Evolutionary conservation across 1,140 invertebrate genomes (phyloP).

Genomic region (Drosophila gunungcola): DNA sequence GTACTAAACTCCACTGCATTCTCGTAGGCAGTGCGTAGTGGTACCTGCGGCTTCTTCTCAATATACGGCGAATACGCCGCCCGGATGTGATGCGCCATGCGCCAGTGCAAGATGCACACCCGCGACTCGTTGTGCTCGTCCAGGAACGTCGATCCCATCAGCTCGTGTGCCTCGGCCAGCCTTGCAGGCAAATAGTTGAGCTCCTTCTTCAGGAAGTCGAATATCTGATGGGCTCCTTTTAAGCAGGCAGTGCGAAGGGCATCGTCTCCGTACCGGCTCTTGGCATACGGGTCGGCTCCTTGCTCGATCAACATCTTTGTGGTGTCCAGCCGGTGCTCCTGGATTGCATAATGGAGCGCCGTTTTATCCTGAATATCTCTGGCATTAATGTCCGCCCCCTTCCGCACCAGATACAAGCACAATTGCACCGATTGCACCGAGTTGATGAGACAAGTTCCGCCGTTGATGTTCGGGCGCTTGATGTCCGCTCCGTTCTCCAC

Average conservation of each 20-base stretch:
- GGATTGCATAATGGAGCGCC: conserved; percentile 96
- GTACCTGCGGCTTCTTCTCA: conserved; percentile 86
- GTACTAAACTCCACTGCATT: conserved; percentile 90
- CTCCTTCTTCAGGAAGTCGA: conserved; percentile 89
- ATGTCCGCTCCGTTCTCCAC: conserved; percentile 95
- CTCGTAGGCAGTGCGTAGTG: conserved; percentile 87
- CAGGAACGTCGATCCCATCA: conserved; percentile 90
- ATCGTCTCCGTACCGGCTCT: conserved; percentile 94
- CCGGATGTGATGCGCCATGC: conserved; percentile 87
- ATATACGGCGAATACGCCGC: conserved; percentile 74
- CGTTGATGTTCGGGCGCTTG: conserved; percentile 94
- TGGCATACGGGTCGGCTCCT: conserved; percentile 91
- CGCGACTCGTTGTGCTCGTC: conserved; percentile 92
- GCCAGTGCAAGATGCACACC: conserved; percentile 89
- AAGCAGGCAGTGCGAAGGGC: conserved; percentile 95
- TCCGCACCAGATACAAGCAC: conserved; percentile 91
- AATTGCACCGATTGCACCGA: conserved; percentile 94
- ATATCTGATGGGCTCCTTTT: conserved; percentile 93
- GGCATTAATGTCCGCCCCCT: conserved; percentile 93
- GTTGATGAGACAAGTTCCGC: conserved; percentile 97
- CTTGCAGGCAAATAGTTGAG: conserved; percentile 88
- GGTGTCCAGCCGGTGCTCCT: conserved; percentile 94
- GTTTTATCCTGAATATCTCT: conserved; percentile 96
- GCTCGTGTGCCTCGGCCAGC: conserved; percentile 92
- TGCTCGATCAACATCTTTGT: conserved; percentile 92